phyloP scores from a whole-genome alignment of 2,888 invertebrate genomes.

The Xanthia icteritia region DNA sequence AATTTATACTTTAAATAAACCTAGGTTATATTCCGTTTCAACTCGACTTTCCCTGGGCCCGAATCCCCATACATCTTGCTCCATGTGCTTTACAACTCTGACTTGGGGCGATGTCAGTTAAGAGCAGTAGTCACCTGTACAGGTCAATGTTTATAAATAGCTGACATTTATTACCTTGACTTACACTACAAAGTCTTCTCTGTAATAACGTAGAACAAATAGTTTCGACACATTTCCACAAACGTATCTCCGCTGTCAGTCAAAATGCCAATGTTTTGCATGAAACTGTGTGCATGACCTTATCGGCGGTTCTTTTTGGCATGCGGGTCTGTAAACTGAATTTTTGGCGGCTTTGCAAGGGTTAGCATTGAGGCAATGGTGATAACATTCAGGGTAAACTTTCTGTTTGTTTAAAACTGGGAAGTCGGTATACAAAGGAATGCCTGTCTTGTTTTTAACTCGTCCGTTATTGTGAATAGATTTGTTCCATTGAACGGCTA shows the following conservation, averaged over 20 bases:
- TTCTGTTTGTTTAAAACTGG: neutral
- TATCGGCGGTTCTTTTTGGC: slow-evolving; percentile 18
- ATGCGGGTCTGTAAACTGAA: slow-evolving; percentile 17
- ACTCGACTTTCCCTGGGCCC: neutral
- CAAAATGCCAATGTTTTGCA: slow-evolving; percentile 18
- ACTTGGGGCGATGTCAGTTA: neutral
- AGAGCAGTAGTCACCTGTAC: neutral
- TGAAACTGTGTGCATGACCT: neutral
- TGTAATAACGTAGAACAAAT: slow-evolving; percentile 19
- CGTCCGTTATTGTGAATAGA: neutral
- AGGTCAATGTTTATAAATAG: slow-evolving; percentile 8
- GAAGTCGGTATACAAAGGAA: neutral
- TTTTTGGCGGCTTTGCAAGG: neutral
- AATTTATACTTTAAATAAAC: neutral
- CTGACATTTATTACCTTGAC: slow-evolving; percentile 11
- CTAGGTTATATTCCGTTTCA: neutral
- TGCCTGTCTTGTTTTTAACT: neutral
- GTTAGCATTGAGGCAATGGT: neutral
- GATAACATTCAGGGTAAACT: slow-evolving; percentile 15
- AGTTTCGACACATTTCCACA: slow-evolving; percentile 29
- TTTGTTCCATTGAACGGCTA: no score
- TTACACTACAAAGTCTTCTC: neutral
- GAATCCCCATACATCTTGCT: neutral
- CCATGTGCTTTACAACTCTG: neutral
- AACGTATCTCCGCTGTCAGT: slow-evolving; percentile 15